phyloP scores from a whole-genome alignment of 2,888 invertebrate species.

The Bimastos eiseni region DNA sequence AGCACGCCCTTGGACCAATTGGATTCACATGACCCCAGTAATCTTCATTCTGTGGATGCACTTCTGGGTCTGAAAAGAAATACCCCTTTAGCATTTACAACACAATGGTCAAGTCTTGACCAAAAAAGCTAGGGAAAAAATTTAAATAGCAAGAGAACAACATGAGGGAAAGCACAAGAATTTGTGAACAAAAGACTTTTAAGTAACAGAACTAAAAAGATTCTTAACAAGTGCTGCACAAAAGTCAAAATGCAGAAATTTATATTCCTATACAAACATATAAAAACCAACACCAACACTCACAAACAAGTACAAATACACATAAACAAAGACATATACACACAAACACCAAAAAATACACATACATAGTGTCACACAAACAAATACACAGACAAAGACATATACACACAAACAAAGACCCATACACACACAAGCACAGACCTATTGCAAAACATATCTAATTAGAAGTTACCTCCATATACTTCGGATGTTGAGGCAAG shows the following conservation, averaged over 20 bases:
- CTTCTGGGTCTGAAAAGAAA: constrained; percentile 78
- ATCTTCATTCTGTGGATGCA: constrained; percentile 94
- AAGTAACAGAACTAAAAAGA: not conserved
- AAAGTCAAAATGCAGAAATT: not conserved
- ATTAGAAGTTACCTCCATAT: constrained; percentile 72
- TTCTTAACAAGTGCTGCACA: not conserved
- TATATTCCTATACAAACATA: not conserved
- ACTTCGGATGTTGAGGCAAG: constrained; percentile 98
- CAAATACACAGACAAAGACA: not conserved
- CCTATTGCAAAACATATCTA: not conserved
- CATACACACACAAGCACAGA: not conserved
- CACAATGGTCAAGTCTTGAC: not conserved
- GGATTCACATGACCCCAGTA: constrained; percentile 99
- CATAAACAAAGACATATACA: not conserved
- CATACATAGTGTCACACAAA: not conserved
- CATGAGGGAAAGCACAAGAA: not conserved
- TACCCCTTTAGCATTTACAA: not conserved
- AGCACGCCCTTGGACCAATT: constrained; percentile 84
- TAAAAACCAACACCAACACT: not conserved
- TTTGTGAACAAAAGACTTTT: not conserved
- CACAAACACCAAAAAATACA: not conserved
- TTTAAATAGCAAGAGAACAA: not conserved
- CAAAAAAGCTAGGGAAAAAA: not conserved
- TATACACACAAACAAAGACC: not conserved
- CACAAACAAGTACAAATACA: not conserved